These are phyloP conservation scores for Condylura cristata DNA, from an alignment of 2,113 vertebrate species.

Conservation along the genomic window DNA sequence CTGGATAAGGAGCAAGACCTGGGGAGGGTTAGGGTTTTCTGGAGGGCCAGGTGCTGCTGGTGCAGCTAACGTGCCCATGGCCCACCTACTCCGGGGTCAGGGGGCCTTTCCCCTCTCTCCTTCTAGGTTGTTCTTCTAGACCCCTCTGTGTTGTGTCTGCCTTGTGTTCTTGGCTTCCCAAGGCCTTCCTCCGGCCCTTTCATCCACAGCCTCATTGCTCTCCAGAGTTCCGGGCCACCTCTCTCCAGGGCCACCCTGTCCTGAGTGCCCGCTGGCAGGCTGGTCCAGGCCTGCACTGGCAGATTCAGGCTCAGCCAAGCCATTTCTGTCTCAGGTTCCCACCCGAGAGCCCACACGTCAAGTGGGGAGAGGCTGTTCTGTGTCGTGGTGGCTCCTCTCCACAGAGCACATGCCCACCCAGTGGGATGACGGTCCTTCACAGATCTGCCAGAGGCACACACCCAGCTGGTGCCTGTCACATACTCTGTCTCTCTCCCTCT, in stretches of 20 bases:
- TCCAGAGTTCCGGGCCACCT: background rate
- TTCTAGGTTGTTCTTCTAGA: background rate
- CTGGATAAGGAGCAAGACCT: background rate
- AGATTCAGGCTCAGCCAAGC: background rate
- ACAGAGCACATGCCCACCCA: background rate
- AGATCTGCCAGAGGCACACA: background rate
- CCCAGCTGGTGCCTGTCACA: background rate
- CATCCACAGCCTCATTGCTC: background rate
- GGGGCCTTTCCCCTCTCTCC: background rate
- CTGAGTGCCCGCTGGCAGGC: background rate
- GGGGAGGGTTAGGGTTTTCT: background rate
- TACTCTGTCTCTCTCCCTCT: background rate
- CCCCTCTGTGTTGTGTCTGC: background rate
- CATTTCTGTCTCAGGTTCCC: background rate
- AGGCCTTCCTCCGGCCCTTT: background rate
- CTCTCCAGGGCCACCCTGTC: background rate
- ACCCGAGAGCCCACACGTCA: fast-evolving
- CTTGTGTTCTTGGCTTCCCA: background rate
- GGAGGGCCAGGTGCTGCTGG: background rate
- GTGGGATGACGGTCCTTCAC: too few relatives aligned
- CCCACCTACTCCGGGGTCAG: background rate
- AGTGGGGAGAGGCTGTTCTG: background rate
- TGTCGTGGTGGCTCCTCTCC: background rate
- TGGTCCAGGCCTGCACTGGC: background rate
- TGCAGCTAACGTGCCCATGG: background rate